Conservation (phyloP, 2,797 vertebrate genomes). For the Ictinia mississippiensis region DNA sequence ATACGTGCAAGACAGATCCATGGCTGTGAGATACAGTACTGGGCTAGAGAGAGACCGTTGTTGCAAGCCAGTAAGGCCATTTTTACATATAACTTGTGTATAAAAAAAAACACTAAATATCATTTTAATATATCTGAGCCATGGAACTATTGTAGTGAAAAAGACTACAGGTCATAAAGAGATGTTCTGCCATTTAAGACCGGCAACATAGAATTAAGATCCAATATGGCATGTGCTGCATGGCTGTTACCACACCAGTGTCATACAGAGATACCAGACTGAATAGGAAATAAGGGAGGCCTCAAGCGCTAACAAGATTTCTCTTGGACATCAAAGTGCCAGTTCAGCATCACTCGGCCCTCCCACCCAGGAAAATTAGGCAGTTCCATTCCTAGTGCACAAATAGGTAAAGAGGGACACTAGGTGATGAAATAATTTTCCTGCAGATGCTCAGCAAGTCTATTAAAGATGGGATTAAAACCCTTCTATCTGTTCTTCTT, state of each 20-base stretch:
- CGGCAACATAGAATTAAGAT: not conserved
- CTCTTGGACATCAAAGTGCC: not conserved
- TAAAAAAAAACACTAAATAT: not conserved
- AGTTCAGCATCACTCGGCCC: not conserved
- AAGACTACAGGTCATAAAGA: not conserved
- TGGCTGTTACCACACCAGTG: not conserved
- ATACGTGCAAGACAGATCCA: accelerated
- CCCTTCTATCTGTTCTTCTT: not conserved
- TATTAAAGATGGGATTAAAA: not conserved
- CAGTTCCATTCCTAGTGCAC: not conserved
- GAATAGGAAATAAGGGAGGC: not conserved
- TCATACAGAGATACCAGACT: not conserved
- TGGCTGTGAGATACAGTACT: not conserved
- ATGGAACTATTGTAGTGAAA: accelerated
- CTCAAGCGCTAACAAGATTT: not conserved
- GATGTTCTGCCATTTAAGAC: not conserved
- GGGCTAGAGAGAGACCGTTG: not conserved
- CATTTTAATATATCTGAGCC: not conserved
- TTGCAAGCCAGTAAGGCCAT: not conserved
- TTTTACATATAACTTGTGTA: not conserved
- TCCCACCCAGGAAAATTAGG: not conserved
- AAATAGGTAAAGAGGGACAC: not conserved
- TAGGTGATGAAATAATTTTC: not conserved
- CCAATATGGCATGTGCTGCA: too few species aligned
- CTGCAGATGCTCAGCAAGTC: not conserved